These are phyloP conservation scores for Netelia melanura DNA, from an alignment of 2,888 invertebrate species.

Conservation along the genomic window DNA sequence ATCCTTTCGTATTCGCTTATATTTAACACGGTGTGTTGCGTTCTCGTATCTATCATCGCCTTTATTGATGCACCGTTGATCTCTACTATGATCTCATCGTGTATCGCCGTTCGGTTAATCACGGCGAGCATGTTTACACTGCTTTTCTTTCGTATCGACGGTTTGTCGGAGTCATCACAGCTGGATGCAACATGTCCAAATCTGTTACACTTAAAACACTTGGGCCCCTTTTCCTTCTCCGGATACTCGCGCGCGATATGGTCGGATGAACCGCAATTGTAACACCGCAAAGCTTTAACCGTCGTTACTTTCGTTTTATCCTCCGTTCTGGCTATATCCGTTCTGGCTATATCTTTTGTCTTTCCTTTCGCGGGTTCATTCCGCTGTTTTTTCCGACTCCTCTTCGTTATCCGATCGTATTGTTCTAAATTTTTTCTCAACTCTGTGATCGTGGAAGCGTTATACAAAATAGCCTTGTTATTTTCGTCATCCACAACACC, in stretches of 20 bases:
- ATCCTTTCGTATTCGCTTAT: constrained; percentile 51
- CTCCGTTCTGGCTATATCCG: neutral
- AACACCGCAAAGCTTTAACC: constrained; percentile 47
- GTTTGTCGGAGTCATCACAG: constrained; percentile 33
- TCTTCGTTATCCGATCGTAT: constrained; percentile 46
- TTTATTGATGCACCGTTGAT: constrained; percentile 29
- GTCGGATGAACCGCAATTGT: constrained; percentile 45
- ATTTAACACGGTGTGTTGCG: constrained; percentile 45
- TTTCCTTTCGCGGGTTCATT: constrained; percentile 10
- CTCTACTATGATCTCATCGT: constrained; percentile 43
- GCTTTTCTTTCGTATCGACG: neutral
- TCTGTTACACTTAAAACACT: constrained; percentile 59
- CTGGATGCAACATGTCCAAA: constrained; percentile 62
- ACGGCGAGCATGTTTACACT: constrained; percentile 12
- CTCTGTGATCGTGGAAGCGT: constrained; percentile 44
- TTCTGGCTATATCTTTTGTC: constrained; percentile 5
- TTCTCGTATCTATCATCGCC: constrained; percentile 64
- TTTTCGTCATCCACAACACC: constrained; percentile 58
- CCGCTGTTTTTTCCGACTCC: constrained; percentile 18
- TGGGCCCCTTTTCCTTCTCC: constrained; percentile 51
- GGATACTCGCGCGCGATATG: constrained; percentile 45
- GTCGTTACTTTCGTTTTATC: constrained; percentile 24
- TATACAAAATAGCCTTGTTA: constrained; percentile 29
- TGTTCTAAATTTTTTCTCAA: constrained; percentile 51
- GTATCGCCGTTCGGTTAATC: neutral